Evolutionary conservation across 2,113 vertebrate genomes (phyloP), one percentile per base, ranked within the genome.

Genomic region (Eublepharis macularius): DNA sequence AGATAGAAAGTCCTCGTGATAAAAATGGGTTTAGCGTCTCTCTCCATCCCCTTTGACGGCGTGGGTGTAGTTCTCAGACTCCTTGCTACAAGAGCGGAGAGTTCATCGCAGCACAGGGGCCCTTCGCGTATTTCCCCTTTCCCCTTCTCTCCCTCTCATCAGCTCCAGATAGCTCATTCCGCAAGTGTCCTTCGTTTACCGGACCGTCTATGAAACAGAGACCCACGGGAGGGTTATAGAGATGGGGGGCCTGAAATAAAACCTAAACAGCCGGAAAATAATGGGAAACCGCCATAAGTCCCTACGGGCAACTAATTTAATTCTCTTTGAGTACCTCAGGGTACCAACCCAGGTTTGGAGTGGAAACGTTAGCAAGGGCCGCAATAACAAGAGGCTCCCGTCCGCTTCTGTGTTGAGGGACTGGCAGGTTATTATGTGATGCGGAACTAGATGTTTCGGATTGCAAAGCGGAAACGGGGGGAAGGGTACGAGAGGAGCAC

Each of bases 161-260:
- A 2, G 9, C 21, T n/a, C n/a, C 6, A 10, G 26, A 72, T 85
- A 60, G 83, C 43, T 60, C 66, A 34, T 39, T 34, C 83, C 76
- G 43, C 17, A 5, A 32, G 29, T 47, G 63, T n/a, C 0, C 1
- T 1, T 0, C 4, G 2, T 4, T n/a, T 68, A 47, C 10, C 2
- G 4, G 12, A 26, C 32, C 47, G 77, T 57, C 36, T 26, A 24
- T 5, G 63, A 76, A 82, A 70, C 80, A 19, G 39, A 10, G 34
- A 34, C 4, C 41, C 5, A 9, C 32, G 17, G 6, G 32, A 14
- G 14, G 49, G 3, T 32, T 41, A 17, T 76, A 78, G 75, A 85
- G 49, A 43, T 69, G 34, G 36, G 74, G 43, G 12, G 9, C 9
- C 60, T 63, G 9, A 63, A 29, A 10, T 26, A 9, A 24, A 74